phyloP scores from a whole-genome alignment of 1,140 invertebrate genomes.

The Brachionus plicatilis region DNA sequence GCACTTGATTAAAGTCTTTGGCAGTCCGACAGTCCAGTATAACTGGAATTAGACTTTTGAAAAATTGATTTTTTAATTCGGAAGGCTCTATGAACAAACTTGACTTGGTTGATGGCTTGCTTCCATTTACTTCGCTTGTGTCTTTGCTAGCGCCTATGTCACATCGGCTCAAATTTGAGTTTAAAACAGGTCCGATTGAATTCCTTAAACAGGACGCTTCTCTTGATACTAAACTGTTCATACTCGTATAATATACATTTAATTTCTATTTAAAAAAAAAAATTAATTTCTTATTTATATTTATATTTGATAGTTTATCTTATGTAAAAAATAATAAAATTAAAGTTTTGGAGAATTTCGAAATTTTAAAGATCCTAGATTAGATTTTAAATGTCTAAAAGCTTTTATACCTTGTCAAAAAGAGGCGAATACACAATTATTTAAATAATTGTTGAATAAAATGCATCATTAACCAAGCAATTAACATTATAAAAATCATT shows the following conservation, averaged over 20 bases:
- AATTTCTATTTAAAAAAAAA: background rate
- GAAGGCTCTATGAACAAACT: background rate
- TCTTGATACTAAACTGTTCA: background rate
- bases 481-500: background rate
- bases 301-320: background rate
- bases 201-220: background rate
- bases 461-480: background rate
- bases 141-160: background rate
- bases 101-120: background rate
- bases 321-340: background rate
- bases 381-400: background rate
- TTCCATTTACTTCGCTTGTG: background rate
- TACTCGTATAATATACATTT: background rate
- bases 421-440: background rate
- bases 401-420: background rate
- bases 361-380: background rate
- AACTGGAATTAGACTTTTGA: background rate
- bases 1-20: slow-evolving; percentile 7
- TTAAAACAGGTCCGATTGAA: background rate
- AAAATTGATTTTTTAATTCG: background rate
- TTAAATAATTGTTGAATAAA: background rate
- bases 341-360: background rate
- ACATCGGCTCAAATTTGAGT: background rate
- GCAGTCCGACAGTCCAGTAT: slow-evolving; percentile 3
- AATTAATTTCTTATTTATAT: background rate